phyloP scores from a whole-genome alignment of 1,140 invertebrate species.

The Pissodes strobi region DNA sequence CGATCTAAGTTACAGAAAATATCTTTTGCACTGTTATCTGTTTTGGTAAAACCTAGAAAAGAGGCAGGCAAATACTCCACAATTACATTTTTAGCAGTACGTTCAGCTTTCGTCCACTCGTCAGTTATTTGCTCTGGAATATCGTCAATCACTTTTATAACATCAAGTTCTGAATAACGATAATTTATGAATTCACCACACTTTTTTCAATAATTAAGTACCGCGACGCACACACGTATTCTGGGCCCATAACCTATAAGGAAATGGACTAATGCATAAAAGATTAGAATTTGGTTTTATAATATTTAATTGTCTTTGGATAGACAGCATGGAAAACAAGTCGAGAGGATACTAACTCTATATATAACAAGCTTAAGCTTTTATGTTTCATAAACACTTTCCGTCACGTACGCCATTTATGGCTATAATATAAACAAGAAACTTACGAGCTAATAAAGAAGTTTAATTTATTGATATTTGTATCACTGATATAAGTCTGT shows the following conservation, averaged over 20 bases:
- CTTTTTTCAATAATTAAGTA: background rate
- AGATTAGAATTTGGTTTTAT: no score
- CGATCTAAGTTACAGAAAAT: constrained; percentile 27
- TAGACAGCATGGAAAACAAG: no score
- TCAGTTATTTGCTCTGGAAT: background rate
- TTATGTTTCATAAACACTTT: no score
- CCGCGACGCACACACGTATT: background rate
- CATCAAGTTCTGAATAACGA: constrained; percentile 2
- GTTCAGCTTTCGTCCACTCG: constrained; percentile 43
- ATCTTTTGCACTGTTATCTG: background rate
- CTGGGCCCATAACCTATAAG: background rate
- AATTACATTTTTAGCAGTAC: constrained; percentile 45
- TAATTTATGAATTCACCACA: background rate
- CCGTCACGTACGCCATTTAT: no score
- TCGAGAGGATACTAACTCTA: no score
- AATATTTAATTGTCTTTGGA: no score
- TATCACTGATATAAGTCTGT: no score
- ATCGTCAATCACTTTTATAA: constrained; percentile 10
- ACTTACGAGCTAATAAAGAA: no score
- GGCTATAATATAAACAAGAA: no score
- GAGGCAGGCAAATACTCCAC: background rate
- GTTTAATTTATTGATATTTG: no score
- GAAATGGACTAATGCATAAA: no score
- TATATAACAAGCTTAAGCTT: no score
- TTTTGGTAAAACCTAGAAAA: background rate